phyloP scores from a whole-genome alignment of 2,888 invertebrate genomes.

The Tortricodes alternella region DNA sequence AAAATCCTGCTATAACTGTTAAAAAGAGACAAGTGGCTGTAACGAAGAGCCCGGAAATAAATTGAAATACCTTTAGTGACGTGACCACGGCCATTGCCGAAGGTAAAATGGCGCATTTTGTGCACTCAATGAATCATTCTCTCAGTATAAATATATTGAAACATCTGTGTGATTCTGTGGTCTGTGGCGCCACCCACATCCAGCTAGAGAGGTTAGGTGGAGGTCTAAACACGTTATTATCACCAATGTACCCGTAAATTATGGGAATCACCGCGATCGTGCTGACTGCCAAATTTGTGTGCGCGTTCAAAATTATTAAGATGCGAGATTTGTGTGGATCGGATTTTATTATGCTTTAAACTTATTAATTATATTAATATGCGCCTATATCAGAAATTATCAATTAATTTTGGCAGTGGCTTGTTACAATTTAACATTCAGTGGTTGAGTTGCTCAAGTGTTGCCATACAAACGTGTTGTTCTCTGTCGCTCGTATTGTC shows the following conservation, averaged over 20 bases:
- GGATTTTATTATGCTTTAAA: slow-evolving; percentile 6
- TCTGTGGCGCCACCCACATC: slow-evolving; percentile 27
- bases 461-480: no score
- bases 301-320: slow-evolving; percentile 36
- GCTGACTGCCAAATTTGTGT: slow-evolving; percentile 64
- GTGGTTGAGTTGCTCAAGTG: no score
- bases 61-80: no score
- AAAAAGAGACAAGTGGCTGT: no score
- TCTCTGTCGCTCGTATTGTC: no score
- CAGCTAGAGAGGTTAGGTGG: slow-evolving; percentile 43
- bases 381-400: no score
- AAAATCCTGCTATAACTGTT: no score
- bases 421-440: no score
- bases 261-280: slow-evolving; percentile 57
- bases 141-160: not conserved
- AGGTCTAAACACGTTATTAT: slow-evolving; percentile 69
- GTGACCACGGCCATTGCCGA: no score
- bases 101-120: no score
- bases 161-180: not conserved
- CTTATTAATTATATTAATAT: not conserved
- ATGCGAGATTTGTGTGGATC: slow-evolving; percentile 43
- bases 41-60: no score
- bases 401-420: no score
- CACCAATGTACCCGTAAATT: slow-evolving; percentile 68
- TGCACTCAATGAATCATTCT: not conserved